A percentile compares a stretch with the other conserved stretches of the same genome.
These are phyloP conservation scores for Arion vulgaris DNA, from an alignment of 1,140 invertebrate genomes.

Conservation along the genomic window DNA sequence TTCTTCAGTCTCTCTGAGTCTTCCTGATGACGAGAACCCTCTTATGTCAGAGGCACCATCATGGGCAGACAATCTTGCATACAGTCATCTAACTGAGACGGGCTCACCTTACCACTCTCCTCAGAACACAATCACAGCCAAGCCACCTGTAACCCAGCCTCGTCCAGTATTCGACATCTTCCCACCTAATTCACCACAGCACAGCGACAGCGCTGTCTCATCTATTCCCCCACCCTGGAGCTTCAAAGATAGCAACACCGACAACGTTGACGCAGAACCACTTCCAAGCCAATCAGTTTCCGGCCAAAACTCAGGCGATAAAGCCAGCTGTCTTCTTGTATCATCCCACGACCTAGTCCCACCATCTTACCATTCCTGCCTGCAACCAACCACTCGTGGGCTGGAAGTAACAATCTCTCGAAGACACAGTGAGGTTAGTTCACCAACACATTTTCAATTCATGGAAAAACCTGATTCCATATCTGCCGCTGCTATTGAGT, in stretches of 20 bases:
- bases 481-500: conserved; percentile 40
- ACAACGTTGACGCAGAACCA: conserved; percentile 19
- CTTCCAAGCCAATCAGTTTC: conserved; percentile 40
- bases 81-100: conserved; percentile 61
- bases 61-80: conserved; percentile 68
- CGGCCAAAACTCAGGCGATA: conserved; percentile 45
- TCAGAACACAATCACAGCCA: conserved; percentile 55
- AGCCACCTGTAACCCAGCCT: conserved; percentile 37
- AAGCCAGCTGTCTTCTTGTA: conserved; percentile 49
- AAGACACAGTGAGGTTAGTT: conserved; percentile 51
- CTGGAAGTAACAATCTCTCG: conserved; percentile 32
- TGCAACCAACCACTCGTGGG: conserved; percentile 45
- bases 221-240: conserved; percentile 38
- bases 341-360: conserved; percentile 56
- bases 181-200: conserved; percentile 26
- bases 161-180: conserved; percentile 62
- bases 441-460: conserved; percentile 62
- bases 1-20: conserved; percentile 47
- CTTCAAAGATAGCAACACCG: conserved; percentile 13
- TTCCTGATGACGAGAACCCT: conserved; percentile 63
- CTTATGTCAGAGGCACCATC: conserved; percentile 62
- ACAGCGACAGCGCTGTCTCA: conserved; percentile 8
- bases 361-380: conserved; percentile 59
- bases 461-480: conserved; percentile 45
- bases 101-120: conserved; percentile 66